Evolutionary conservation across 2,113 vertebrate species (phyloP).

Genomic region (Chloebia gouldiae): DNA sequence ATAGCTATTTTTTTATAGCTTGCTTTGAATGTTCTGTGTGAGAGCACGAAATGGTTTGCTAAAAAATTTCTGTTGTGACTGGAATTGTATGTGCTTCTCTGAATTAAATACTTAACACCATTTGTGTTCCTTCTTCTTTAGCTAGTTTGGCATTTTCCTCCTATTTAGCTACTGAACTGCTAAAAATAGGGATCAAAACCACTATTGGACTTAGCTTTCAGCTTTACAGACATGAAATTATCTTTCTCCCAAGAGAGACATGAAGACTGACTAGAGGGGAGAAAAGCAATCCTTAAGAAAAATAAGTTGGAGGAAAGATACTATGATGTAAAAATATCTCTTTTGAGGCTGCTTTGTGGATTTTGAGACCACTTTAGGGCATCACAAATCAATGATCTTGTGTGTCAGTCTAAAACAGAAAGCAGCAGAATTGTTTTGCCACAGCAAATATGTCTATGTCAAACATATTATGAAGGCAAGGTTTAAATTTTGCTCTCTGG

Average conservation of each 20-base stretch:
- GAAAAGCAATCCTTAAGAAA: neutral
- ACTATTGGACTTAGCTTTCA: neutral
- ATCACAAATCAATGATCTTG: neutral
- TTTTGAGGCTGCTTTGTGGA: neutral
- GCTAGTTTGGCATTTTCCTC: neutral
- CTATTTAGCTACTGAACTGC: neutral
- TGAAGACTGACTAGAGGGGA: neutral
- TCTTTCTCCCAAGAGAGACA: neutral
- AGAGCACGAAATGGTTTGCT: neutral
- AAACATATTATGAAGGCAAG: neutral
- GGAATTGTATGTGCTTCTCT: neutral
- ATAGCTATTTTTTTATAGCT: neutral
- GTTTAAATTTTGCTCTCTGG: conserved; percentile 32
- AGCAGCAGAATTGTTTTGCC: neutral
- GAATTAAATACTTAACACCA: neutral
- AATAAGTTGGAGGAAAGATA: neutral
- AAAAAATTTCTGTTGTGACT: neutral
- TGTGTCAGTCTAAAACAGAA: neutral
- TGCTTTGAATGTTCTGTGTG: neutral
- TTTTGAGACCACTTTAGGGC: neutral
- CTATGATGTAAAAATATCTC: neutral
- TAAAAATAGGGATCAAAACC: neutral
- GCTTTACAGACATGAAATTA: neutral
- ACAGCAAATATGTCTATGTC: neutral
- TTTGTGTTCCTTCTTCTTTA: neutral